A percentile compares a stretch with the other conserved stretches of the same genome.
Conservation (phyloP, 2,797 vertebrate species). For the Ctenosaura bakeri region DNA sequence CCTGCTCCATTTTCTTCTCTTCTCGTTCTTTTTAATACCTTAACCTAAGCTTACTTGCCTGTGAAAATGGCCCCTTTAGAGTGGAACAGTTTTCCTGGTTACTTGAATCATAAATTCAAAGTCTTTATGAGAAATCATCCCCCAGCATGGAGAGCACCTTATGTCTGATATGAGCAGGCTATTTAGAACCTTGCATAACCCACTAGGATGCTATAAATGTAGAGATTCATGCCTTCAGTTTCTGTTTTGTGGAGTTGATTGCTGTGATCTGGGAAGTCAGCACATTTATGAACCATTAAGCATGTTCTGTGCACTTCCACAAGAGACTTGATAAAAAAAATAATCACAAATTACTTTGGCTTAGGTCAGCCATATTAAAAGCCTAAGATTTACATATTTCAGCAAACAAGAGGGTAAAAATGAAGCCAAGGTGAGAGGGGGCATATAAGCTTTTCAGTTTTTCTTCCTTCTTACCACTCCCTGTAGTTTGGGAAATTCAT, state of each 20-base stretch:
- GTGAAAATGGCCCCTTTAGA: neutral
- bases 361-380: slow-evolving; percentile 71
- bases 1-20: neutral
- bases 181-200: slow-evolving; percentile 34
- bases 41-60: neutral
- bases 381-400: slow-evolving; percentile 73
- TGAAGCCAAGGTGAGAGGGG: slow-evolving; percentile 62
- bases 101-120: slow-evolving; percentile 11
- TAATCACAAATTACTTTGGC: slow-evolving; percentile 69
- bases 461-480: slow-evolving; percentile 35
- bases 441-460: slow-evolving; percentile 63
- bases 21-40: slow-evolving; percentile 17
- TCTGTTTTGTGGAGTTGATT: slow-evolving; percentile 44
- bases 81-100: neutral
- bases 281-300: slow-evolving; percentile 70
- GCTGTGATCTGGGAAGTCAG: slow-evolving; percentile 54
- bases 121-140: slow-evolving; percentile 8
- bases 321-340: slow-evolving; percentile 63
- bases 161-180: neutral
- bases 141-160: neutral
- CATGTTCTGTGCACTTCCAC: slow-evolving; percentile 55
- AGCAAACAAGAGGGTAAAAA: slow-evolving; percentile 60
- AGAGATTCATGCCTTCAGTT: slow-evolving; percentile 41
- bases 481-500: slow-evolving; percentile 66
- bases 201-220: slow-evolving; percentile 44